Conservation (phyloP, 2,888 invertebrate species). For the Neuroscelio doddi region DNA sequence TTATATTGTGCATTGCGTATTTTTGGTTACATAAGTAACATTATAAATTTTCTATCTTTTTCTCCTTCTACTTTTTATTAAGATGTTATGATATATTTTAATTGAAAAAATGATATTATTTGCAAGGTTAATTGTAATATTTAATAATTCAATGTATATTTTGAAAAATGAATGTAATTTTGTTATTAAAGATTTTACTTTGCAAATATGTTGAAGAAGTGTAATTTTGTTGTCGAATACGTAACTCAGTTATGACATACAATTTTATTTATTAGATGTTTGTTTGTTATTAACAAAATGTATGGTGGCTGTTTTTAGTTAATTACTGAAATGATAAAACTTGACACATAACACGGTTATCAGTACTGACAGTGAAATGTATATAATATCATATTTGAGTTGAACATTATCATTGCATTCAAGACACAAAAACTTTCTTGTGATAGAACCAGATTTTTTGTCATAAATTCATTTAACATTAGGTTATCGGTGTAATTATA, state of each 20-base stretch:
- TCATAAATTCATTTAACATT: too few species aligned
- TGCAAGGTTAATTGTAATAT: background rate
- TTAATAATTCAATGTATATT: background rate
- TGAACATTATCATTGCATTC: too few species aligned
- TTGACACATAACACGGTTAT: conserved; percentile 8
- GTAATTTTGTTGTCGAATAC: conserved; percentile 9
- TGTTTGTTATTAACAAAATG: conserved; percentile 7
- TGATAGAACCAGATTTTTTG: too few species aligned
- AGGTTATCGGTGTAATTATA: too few species aligned
- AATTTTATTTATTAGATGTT: conserved; percentile 12
- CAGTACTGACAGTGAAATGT: background rate
- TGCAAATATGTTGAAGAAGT: background rate
- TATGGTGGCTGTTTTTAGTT: background rate
- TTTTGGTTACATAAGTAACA: conserved; percentile 2
- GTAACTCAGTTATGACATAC: conserved; percentile 13
- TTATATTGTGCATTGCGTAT: conserved; percentile 7
- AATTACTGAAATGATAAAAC: conserved; percentile 18
- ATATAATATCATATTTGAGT: too few species aligned
- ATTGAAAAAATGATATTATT: background rate
- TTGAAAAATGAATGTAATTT: background rate
- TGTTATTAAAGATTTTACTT: background rate
- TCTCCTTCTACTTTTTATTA: background rate
- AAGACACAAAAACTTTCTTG: too few species aligned
- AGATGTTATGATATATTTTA: background rate
- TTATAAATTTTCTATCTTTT: background rate